Evolutionary conservation across 92 coral and sea anemone species (phyloP), one percentile per base, ranked within the genome.

Genomic region (Isaurus tuberculatus): DNA sequence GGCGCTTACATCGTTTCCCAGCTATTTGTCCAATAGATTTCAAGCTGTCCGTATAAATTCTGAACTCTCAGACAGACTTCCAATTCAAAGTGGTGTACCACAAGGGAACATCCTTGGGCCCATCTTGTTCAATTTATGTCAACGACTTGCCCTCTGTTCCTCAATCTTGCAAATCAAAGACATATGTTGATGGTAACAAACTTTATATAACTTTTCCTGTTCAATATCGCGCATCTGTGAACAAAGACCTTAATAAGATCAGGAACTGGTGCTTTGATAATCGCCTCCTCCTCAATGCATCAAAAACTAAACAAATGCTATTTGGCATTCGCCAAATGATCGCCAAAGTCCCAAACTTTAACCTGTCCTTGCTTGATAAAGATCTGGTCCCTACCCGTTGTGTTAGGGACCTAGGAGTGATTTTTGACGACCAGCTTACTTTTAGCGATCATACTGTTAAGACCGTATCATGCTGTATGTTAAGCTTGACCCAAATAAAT

Each of bases 371-470:
- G 27, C 40, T 84, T 1, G 81, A 72, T 2, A 84, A 72, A 34
- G 64, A 73, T 30, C 72, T 58, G 25, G 33, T 42, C 3, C 82
- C 65, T 31, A 33, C 27, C 6, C 73, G 61, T 15, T 58, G 42
- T 13, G 87, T 81, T 2, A 72, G 61, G 31, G 87, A 84, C 27
- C 81, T 84, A 5, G 87, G 73, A 58, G 72, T 84, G 42, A 57
- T 27, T 4, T 26, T 84, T 33, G 81, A 72, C 30, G 46, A 32
- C 28, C 37, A 31, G 30, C 81, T 57, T 14, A 58, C 79, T 33
- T 84, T 51, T 20, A 49, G 40, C 15, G 31, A n/a, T n/a, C 80
- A 84, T 13, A 69, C 42, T 34, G 26, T 84, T 42, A 84, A 84
- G 23, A 83, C 70, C 40, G 80, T 72, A 0, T 72, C 80, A 14